Conservation (phyloP, 2,113 vertebrate species). For the Callospermophilus lateralis region DNA sequence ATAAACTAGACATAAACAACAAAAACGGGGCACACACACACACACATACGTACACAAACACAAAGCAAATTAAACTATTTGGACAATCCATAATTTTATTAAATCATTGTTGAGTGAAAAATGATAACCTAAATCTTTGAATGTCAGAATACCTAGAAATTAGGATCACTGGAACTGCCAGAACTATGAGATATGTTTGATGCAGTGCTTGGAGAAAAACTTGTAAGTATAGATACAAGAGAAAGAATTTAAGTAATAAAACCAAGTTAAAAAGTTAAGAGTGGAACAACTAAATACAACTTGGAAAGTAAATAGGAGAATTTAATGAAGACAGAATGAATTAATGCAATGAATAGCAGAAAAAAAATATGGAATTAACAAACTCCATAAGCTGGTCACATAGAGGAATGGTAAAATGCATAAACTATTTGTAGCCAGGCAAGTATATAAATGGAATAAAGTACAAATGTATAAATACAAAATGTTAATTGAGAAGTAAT, state of each 20-base stretch:
- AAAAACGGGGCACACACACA: not conserved
- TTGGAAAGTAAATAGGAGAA: not conserved
- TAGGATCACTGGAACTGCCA: not conserved
- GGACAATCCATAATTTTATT: not conserved
- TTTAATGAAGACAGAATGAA: constrained; percentile 18
- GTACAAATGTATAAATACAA: not conserved
- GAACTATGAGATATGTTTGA: not conserved
- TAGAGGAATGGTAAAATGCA: not conserved
- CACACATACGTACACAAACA: not conserved
- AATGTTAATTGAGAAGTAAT: not conserved
- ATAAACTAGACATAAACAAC: not conserved
- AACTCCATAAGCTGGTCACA: not conserved
- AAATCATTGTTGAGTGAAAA: not conserved
- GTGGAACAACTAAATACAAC: not conserved
- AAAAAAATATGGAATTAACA: not conserved
- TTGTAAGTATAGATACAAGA: not conserved
- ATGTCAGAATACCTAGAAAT: not conserved
- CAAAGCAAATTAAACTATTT: not conserved
- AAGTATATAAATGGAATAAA: not conserved
- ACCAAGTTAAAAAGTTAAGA: not conserved
- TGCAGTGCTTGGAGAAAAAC: not conserved
- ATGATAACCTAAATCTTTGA: not conserved
- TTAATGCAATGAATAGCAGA: not conserved
- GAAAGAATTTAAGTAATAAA: constrained; percentile 20
- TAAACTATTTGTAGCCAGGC: not conserved